A percentile compares a stretch with the other conserved stretches of the same genome.
These are phyloP conservation scores for Merops nubicus DNA, from an alignment of 2,113 vertebrate genomes.

Conservation along the genomic window DNA sequence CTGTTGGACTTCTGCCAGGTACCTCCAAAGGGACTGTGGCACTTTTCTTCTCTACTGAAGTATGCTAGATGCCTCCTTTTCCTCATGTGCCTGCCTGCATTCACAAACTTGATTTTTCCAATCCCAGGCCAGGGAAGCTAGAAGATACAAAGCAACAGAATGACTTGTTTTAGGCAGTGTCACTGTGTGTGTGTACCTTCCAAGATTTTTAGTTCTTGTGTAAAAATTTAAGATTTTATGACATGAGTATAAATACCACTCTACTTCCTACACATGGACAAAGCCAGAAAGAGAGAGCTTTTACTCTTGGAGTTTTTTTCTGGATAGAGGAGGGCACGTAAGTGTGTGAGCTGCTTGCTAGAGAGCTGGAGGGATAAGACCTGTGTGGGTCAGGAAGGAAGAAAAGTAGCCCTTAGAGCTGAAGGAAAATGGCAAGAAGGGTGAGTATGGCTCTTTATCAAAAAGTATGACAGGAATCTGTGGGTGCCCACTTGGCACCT, in stretches of 20 bases:
- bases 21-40: neutral
- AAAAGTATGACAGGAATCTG: neutral
- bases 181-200: neutral
- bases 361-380: neutral
- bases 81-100: neutral
- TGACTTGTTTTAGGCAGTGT: neutral
- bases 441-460: neutral
- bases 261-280: neutral
- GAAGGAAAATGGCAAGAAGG: neutral
- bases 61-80: neutral
- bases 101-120: neutral
- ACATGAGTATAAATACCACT: neutral
- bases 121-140: neutral
- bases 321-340: neutral
- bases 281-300: neutral
- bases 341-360: neutral
- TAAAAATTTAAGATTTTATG: slow-evolving; percentile 28
- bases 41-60: neutral
- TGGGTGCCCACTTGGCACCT: neutral
- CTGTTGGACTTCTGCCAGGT: neutral
- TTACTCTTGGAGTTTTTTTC: neutral
- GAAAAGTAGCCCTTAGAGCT: neutral
- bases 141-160: neutral
- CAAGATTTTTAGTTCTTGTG: neutral
- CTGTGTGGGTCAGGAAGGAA: neutral